Evolutionary conservation across 1,140 invertebrate species (phyloP).

Genomic region (Drosophila eugracilis): DNA sequence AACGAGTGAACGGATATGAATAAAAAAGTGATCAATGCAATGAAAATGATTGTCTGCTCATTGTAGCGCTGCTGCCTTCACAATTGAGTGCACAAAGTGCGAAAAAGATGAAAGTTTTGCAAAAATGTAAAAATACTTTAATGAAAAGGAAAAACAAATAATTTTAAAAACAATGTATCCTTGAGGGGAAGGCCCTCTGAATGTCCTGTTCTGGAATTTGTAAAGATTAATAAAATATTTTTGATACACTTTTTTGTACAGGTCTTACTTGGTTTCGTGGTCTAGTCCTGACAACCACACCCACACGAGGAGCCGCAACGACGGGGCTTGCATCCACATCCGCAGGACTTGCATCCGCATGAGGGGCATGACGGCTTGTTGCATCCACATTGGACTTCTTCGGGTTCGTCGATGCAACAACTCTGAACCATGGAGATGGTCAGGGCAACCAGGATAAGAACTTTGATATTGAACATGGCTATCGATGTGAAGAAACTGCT

Average conservation of each 20-base stretch:
- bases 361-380: slow-evolving; percentile 6
- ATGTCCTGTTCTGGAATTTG: not conserved
- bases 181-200: not conserved
- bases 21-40: slow-evolving; percentile 83
- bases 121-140: slow-evolving; percentile 61
- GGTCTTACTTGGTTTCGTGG: not conserved
- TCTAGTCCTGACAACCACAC: slow-evolving; percentile 2
- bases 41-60: slow-evolving; percentile 79
- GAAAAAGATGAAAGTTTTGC: slow-evolving; percentile 26
- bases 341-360: slow-evolving; percentile 9
- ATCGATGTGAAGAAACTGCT: not conserved
- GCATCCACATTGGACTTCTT: slow-evolving; percentile 8
- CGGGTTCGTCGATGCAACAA: slow-evolving; percentile 9
- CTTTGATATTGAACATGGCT: slow-evolving; percentile 32
- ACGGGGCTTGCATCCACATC: slow-evolving; percentile 20
- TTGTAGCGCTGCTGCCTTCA: slow-evolving; percentile 64
- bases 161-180: slow-evolving; percentile 10
- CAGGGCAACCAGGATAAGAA: slow-evolving; percentile 34
- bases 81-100: slow-evolving; percentile 74
- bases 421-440: slow-evolving; percentile 22
- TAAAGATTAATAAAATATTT: not conserved
- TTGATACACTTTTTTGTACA: not conserved
- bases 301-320: not conserved
- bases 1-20: slow-evolving; percentile 81
- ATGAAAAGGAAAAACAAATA: slow-evolving; percentile 48